Evolutionary conservation across 2,113 vertebrate species (phyloP).

Genomic region (Protobothrops flavoviridis): DNA sequence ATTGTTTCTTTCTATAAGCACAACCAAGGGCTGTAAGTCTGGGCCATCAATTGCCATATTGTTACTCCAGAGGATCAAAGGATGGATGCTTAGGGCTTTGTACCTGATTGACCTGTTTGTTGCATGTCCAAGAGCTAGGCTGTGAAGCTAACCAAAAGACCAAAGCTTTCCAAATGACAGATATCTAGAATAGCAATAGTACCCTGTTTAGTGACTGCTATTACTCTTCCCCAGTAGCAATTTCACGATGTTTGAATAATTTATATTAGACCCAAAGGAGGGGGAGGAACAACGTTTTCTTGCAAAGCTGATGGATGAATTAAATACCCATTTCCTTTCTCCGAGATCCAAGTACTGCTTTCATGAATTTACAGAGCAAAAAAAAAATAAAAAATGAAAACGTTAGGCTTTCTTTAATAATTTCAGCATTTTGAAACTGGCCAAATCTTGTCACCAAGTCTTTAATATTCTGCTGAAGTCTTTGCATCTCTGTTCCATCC

Average conservation of each 20-base stretch:
- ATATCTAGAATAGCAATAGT: background rate
- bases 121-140: background rate
- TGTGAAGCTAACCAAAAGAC: background rate
- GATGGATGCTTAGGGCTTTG: background rate
- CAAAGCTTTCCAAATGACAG: constrained; percentile 1
- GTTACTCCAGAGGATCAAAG: background rate
- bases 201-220: background rate
- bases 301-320: background rate
- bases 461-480: background rate
- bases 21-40: background rate
- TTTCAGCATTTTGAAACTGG: background rate
- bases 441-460: background rate
- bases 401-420: background rate
- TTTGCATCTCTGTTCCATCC: background rate
- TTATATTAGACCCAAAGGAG: constrained; percentile 28
- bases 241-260: constrained; percentile 10
- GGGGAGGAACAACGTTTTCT: rapidly evolving
- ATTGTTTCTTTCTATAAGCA: background rate
- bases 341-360: background rate
- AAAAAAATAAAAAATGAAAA: background rate
- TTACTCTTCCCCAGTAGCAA: background rate
- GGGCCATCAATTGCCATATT: background rate
- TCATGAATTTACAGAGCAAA: background rate
- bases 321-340: constrained; percentile 21
- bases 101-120: background rate